Evolutionary conservation across 2,888 invertebrate species (phyloP), one percentile per base, ranked within the genome.

Genomic region (Leptinotarsa rubiginosa): DNA sequence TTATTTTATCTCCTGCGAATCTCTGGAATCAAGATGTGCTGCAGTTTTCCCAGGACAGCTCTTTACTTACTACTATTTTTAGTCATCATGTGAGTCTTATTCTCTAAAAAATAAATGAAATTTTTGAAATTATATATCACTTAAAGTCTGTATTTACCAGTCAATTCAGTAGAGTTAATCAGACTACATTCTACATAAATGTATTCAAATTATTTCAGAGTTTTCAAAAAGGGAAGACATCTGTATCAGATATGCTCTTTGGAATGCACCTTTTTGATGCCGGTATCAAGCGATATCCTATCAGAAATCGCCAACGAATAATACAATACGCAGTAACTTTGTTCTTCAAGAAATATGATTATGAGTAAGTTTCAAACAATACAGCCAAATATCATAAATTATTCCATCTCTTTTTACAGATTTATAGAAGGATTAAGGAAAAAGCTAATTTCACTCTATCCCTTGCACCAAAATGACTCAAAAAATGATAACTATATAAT

Each of bases 1-100:
- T 98, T 41, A 89, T 97, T 54, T 88, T 98, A 12, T 98, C 98
- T 1, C 98, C 98, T 0, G 97, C 97, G 7, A 97, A 96, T 89
- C 91, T 98, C 74, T 98, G 98, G 98, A 93, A 94, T 81, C 94
- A 96, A 85, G 95, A 95, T 86, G 89, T 93, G 47, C 93, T 94
- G 82, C 90, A 92, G 59, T 97, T 96, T 86, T 92, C 93, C 69
- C 90, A 93, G 78, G 97, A 97, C 86, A 90, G 92, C 15, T 94
- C 95, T 84, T 92, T 97, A 78, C 90, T 96, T 77, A 92, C 91
- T 80, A 96, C 96, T 0, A 92, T 97, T 76, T 95, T 94, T 87
- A 94, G 92, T 80, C 92, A 95, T 87, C 95, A 96, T 91, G 96
- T 95, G 89, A 87, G 87, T 31, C 31, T 31, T 69, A 66, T 16